Evolutionary conservation across 2,888 invertebrate species (phyloP), one percentile per base, ranked within the genome.

Genomic region (Tinea semifulvella): DNA sequence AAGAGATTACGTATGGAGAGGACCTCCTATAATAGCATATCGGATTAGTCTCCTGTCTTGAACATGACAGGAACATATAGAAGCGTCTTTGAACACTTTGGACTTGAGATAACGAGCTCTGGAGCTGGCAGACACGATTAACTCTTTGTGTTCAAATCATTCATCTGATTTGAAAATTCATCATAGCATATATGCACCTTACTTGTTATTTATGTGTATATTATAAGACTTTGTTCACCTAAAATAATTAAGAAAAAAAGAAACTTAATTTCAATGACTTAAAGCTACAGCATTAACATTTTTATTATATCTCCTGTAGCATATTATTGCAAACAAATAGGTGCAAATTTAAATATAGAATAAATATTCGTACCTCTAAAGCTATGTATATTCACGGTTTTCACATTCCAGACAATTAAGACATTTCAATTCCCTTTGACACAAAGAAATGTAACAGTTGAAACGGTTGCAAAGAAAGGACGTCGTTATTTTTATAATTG

Each of bases 11-110:
- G 7, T 36, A 36, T 18, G 17, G 10, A 36, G 5, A 18, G 36
- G 36, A 18, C 16, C 16, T 16, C 36, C 16, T 18, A 38, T 38
- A 38, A 38, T 14, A 22, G 20, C 40, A 22, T 8, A 40, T 20
- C 22, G 40, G 40, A 40, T 40, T 40, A 40, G 40, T 40, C 40
- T 40, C 40, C 22, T 22, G 26, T 14, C 26, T 46, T 48, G 49
- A 52, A 57, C 58, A 54, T 56, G 58, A 55, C 56, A 47, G 35
- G 49, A 49, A 52, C 54, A 51, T 54, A 52, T 52, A 49, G 48
- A 51, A 48, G 47, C 50, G 51, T 50, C 50, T 53, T 53, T 53
- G 51, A 53, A 51, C 52, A 53, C 43, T 51, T 50, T 48, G 46
- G 44, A 44, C 38, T 49, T 50, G 47, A 43, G 50, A 49, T 39